These are phyloP conservation scores for Myotis planiceps DNA, from an alignment of 2,797 vertebrate species.

Conservation along the genomic window DNA sequence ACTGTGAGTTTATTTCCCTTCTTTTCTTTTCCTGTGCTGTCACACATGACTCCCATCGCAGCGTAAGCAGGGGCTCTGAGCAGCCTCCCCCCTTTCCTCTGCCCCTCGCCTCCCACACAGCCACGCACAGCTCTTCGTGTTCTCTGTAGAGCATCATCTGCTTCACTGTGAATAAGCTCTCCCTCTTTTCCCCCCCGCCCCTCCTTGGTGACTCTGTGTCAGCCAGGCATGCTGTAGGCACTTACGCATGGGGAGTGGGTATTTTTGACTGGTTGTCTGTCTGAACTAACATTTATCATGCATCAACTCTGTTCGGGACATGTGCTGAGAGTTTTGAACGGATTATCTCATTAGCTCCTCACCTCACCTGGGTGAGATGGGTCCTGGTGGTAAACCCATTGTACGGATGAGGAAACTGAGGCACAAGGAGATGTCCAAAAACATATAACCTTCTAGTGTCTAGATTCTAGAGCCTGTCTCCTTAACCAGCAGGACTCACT, in stretches of 20 bases:
- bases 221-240: neutral
- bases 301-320: neutral
- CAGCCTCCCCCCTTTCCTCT: neutral
- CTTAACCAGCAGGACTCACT: neutral
- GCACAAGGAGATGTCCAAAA: neutral
- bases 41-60: neutral
- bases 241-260: neutral
- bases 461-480: neutral
- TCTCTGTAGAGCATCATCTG: neutral
- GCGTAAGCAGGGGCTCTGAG: neutral
- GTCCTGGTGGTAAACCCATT: neutral
- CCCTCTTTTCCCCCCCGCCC: neutral
- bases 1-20: conserved; percentile 32
- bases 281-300: neutral
- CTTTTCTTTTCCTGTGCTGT: conserved; percentile 29
- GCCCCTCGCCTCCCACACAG: neutral
- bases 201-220: neutral
- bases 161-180: neutral
- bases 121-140: neutral
- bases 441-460: neutral
- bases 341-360: neutral
- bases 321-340: neutral
- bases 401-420: neutral
- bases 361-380: neutral
- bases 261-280: neutral